These are phyloP conservation scores for Heliconius sara DNA, from an alignment of 2,888 invertebrate genomes.

Conservation along the genomic window DNA sequence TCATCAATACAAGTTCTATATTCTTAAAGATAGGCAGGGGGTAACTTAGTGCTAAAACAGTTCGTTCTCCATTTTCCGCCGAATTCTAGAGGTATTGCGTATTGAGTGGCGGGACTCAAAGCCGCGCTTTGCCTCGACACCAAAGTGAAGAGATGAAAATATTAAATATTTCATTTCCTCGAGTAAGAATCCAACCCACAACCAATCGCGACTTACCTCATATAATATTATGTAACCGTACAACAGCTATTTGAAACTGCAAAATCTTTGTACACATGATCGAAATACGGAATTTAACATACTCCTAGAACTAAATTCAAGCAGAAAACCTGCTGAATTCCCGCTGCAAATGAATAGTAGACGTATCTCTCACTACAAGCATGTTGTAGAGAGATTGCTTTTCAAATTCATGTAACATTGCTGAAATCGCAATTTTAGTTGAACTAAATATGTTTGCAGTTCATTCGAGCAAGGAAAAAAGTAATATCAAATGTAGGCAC, in stretches of 20 bases:
- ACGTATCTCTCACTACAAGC: conserved; percentile 18
- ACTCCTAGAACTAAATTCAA: conserved; percentile 8
- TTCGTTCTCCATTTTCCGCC: too few species aligned
- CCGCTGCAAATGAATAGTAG: conserved; percentile 28
- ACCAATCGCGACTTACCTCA: too few species aligned
- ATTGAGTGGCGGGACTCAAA: too few species aligned
- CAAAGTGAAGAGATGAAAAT: too few species aligned
- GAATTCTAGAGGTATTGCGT: too few species aligned
- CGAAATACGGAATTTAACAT: conserved; percentile 18
- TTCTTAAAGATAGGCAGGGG: too few species aligned
- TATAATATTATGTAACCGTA: too few species aligned
- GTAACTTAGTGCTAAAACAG: too few species aligned
- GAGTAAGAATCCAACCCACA: too few species aligned
- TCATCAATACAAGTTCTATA: too few species aligned
- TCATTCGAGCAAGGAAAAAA: conserved; percentile 2
- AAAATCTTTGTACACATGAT: neutral
- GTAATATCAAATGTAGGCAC: neutral
- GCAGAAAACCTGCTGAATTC: conserved; percentile 18
- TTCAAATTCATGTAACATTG: conserved; percentile 21
- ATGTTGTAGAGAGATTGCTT: conserved; percentile 26
- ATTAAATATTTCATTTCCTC: too few species aligned
- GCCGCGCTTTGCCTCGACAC: too few species aligned
- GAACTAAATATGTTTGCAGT: conserved; percentile 17
- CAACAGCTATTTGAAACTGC: neutral
- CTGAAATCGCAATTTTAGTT: conserved; percentile 27